Conservation (phyloP, 2,797 vertebrate species). For the Cottoperca gobio region DNA sequence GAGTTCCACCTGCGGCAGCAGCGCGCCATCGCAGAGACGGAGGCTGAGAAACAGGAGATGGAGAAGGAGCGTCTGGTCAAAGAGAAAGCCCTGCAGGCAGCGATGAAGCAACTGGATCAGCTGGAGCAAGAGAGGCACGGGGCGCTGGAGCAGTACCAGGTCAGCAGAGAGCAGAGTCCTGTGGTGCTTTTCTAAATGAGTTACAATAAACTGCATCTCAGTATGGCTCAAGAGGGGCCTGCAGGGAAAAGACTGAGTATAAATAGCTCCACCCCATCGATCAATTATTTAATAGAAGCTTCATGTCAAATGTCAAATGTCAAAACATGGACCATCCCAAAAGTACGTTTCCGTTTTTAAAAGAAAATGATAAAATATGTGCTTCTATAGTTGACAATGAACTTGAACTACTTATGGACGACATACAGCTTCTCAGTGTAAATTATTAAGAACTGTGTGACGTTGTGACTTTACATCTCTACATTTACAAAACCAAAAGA, state of each 20-base stretch:
- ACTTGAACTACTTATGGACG: too few species aligned
- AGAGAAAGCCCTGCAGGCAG: slow-evolving; percentile 90
- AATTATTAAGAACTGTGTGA: not conserved
- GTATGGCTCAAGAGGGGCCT: not conserved
- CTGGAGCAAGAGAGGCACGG: slow-evolving; percentile 91
- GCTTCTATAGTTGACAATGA: too few species aligned
- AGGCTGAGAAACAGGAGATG: slow-evolving; percentile 95
- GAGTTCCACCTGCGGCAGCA: slow-evolving; percentile 93
- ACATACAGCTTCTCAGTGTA: not conserved
- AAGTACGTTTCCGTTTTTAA: not conserved
- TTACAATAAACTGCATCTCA: not conserved
- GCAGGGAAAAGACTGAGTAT: not conserved
- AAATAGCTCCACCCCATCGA: not conserved
- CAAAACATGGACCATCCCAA: too few species aligned
- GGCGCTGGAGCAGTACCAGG: slow-evolving; percentile 94
- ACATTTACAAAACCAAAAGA: not conserved
- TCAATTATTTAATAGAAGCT: not conserved
- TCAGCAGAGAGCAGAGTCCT: slow-evolving; percentile 57
- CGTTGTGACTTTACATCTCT: not conserved
- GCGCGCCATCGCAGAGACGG: slow-evolving; percentile 90
- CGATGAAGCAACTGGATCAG: slow-evolving; percentile 92
- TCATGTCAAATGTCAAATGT: not conserved
- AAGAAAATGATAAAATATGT: not conserved
- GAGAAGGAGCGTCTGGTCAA: slow-evolving; percentile 89
- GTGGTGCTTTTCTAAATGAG: not conserved